Conservation (phyloP, 2,113 vertebrate species). For the Galemys pyrenaicus region DNA sequence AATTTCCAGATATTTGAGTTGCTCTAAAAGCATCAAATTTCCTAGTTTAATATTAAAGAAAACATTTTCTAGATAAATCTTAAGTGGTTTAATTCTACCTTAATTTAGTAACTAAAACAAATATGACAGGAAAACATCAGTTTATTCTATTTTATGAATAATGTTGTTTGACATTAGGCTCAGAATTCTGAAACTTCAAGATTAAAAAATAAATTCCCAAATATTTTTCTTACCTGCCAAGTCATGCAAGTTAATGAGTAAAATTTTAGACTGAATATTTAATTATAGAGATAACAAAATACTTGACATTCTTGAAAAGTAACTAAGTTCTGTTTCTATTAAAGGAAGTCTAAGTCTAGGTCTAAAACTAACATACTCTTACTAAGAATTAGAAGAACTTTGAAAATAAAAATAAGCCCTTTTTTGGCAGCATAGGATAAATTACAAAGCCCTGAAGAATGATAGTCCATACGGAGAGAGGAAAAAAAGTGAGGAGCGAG, state of each 20-base stretch:
- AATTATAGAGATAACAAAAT: constrained; percentile 29
- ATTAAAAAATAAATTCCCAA: not conserved
- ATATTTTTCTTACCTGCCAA: not conserved
- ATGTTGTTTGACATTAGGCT: fast-evolving
- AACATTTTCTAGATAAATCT: not conserved
- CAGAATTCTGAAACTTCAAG: not conserved
- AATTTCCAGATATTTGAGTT: not conserved
- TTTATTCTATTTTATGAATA: not conserved
- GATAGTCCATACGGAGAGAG: not conserved
- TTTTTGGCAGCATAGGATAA: not conserved
- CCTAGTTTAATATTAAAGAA: not conserved
- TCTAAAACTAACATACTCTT: not conserved
- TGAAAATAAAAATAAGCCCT: not conserved
- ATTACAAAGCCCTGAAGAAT: not conserved
- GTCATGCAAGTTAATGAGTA: not conserved
- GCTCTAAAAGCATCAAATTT: not conserved
- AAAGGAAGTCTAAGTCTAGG: not conserved
- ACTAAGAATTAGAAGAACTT: not conserved
- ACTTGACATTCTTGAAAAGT: not conserved
- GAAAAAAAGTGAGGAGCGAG: not conserved
- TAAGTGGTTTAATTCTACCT: not conserved
- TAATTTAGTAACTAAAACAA: not conserved
- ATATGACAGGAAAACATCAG: not conserved
- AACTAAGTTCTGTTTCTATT: not conserved
- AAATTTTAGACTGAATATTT: constrained; percentile 13